Evolutionary conservation across 2,888 invertebrate species (phyloP).

Genomic region (Drosophila heteroneura): DNA sequence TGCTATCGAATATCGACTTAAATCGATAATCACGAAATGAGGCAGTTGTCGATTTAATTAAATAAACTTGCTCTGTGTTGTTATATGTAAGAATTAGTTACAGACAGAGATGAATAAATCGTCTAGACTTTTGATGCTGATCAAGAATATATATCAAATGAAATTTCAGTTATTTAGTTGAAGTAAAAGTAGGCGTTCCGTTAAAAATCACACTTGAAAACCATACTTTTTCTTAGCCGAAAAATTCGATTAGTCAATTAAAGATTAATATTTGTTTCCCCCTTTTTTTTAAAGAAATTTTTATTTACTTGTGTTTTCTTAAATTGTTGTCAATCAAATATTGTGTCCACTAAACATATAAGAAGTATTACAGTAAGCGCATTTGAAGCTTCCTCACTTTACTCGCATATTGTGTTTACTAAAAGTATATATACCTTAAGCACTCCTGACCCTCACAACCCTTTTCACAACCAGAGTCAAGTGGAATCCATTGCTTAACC

Average conservation of each 20-base stretch:
- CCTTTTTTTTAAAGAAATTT: background rate
- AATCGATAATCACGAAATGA: background rate
- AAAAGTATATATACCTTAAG: background rate
- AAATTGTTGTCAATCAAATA: background rate
- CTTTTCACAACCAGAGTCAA: slow-evolving; percentile 72
- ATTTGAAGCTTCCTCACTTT: background rate
- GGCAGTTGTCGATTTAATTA: background rate
- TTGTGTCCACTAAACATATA: background rate
- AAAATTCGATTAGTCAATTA: background rate
- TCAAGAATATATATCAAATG: background rate
- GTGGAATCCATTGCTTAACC: slow-evolving; percentile 82
- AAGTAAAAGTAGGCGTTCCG: background rate
- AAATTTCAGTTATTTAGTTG: background rate
- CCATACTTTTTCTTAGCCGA: background rate
- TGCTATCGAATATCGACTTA: background rate
- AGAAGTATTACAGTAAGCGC: background rate
- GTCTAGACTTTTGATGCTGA: background rate
- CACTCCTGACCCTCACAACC: background rate
- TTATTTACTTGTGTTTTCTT: background rate
- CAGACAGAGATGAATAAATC: background rate
- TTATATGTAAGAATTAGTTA: background rate
- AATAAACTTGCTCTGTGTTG: background rate
- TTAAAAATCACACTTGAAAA: background rate
- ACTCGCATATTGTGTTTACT: background rate
- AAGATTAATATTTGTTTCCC: background rate